Evolutionary conservation across 2,113 vertebrate species (phyloP).

Genomic region (Bucco capensis): DNA sequence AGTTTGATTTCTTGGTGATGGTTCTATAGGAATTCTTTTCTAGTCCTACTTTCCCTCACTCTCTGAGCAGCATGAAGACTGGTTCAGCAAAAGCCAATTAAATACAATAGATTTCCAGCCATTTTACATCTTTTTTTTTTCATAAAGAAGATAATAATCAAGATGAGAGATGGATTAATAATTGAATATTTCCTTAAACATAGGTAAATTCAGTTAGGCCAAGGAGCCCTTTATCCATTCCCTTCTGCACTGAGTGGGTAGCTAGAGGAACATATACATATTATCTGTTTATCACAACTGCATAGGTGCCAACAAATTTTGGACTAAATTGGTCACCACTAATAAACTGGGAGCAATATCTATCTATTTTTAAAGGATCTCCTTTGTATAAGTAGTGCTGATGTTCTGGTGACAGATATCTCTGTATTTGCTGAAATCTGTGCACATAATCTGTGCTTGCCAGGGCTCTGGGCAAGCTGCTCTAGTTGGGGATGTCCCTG

Average conservation of each 20-base stretch:
- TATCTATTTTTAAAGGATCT: background rate
- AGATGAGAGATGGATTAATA: background rate
- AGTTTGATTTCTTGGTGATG: constrained; percentile 39
- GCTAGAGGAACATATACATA: background rate
- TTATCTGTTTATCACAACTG: too few species aligned
- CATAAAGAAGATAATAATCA: constrained; percentile 3
- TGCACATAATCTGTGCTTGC: too few species aligned
- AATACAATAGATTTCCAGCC: background rate
- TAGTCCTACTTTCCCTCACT: background rate
- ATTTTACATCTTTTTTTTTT: too few species aligned
- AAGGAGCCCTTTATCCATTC: constrained; percentile 18
- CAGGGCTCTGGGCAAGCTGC: too few species aligned
- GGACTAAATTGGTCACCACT: background rate
- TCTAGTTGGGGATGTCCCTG: too few species aligned
- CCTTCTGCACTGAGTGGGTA: background rate
- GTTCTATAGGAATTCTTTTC: background rate
- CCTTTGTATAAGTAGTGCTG: background rate
- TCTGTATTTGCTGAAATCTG: background rate
- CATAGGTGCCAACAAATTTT: background rate
- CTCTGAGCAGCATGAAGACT: background rate
- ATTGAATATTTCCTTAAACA: constrained; percentile 3
- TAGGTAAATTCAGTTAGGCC: constrained; percentile 26
- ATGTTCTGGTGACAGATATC: background rate
- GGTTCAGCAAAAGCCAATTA: background rate
- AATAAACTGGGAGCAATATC: background rate